A percentile compares a stretch with the other conserved stretches of the same genome.
These are phyloP conservation scores for Pyxicephalus adspersus DNA, from an alignment of 2,113 vertebrate species.

Conservation along the genomic window DNA sequence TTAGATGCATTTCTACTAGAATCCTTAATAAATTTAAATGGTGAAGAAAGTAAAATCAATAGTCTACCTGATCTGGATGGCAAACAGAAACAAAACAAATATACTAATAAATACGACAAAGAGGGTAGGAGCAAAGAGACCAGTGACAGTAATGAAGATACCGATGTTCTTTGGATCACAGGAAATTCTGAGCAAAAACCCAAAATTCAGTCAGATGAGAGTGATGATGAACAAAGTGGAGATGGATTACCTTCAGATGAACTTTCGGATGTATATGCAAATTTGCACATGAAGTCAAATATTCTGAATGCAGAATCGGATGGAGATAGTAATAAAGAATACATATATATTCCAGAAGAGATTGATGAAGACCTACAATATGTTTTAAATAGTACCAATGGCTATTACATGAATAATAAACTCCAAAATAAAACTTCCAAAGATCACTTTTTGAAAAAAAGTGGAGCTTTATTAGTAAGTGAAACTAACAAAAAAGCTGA, in stretches of 20 bases:
- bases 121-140: neutral
- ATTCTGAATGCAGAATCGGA: neutral
- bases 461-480: neutral
- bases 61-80: neutral
- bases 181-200: neutral
- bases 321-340: neutral
- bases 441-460: neutral
- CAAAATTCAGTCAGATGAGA: neutral
- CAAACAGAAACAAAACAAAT: neutral
- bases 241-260: neutral
- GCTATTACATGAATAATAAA: neutral
- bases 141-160: neutral
- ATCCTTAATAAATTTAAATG: neutral
- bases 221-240: slow-evolving; percentile 6
- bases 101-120: neutral
- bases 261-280: neutral
- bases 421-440: neutral
- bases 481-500: neutral
- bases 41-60: neutral
- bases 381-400: neutral
- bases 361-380: slow-evolving; percentile 12
- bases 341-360: slow-evolving; percentile 5
- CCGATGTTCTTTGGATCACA: neutral
- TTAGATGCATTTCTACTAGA: neutral
- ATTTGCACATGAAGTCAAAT: neutral